Percentiles rank a stretch among this genome's conserved stretches.
These are phyloP conservation scores for Steinernema hermaphroditum DNA, from an alignment of 2,888 invertebrate genomes.

Conservation along the genomic window DNA sequence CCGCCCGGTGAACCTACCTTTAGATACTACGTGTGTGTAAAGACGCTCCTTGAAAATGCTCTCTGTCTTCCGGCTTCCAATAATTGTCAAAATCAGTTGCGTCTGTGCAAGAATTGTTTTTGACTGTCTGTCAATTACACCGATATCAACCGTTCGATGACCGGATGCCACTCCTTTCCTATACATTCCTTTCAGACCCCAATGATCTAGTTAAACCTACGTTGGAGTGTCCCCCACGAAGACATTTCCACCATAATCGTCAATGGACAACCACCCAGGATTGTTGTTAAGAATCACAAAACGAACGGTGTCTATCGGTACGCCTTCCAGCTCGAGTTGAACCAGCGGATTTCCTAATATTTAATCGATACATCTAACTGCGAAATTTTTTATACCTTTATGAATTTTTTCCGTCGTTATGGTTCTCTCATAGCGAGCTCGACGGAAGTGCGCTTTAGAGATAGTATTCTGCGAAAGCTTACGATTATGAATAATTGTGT, in stretches of 20 bases:
- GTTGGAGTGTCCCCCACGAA: slow-evolving; percentile 46
- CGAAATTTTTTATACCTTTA: slow-evolving; percentile 11
- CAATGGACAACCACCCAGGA: slow-evolving; percentile 60
- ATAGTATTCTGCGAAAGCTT: slow-evolving; percentile 39
- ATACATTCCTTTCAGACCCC: no score
- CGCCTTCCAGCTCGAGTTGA: slow-evolving; percentile 54
- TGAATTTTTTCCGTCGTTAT: slow-evolving; percentile 33
- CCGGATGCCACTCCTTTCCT: slow-evolving; percentile 36
- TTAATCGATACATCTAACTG: slow-evolving; percentile 16
- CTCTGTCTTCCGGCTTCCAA: slow-evolving; percentile 27
- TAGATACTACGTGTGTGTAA: background rate
- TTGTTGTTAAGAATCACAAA: slow-evolving; percentile 55
- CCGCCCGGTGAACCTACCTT: background rate
- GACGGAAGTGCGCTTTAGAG: slow-evolving; percentile 47
- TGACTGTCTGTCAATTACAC: slow-evolving; percentile 50
- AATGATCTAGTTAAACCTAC: no score
- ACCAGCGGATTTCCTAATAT: slow-evolving; percentile 42
- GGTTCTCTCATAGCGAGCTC: slow-evolving; percentile 41
- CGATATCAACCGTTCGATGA: slow-evolving; percentile 41
- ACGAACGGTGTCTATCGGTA: slow-evolving; percentile 51
- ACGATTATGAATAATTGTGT: background rate
- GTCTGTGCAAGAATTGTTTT: slow-evolving; percentile 47
- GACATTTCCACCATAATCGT: slow-evolving; percentile 58
- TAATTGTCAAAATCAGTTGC: background rate
- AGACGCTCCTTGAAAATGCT: slow-evolving; percentile 20